Evolutionary conservation across 2,797 vertebrate genomes (phyloP), one percentile per base, ranked within the genome.

Genomic region (Morus bassanus): DNA sequence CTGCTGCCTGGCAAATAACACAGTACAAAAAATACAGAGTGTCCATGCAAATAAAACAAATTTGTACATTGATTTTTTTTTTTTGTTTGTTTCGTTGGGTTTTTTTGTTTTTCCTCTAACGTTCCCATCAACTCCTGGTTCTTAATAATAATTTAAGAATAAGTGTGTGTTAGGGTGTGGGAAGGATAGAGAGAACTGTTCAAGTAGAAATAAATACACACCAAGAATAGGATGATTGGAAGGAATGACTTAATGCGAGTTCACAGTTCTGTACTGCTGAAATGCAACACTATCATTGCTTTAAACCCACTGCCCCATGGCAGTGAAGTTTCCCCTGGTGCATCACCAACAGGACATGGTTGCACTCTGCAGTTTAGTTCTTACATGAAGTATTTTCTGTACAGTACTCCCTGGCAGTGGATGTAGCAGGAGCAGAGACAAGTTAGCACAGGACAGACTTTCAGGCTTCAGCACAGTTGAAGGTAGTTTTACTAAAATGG

Each of bases 291-390:
- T 8, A 2, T 7, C 9, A 8, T 10, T 81, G 45, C 37, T 37
- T 48, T 61, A 50, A 64, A 77, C 21, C 16, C 67, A 2, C 31
- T 61, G 74, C 15, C 24, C 13, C 0, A 0, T 5, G 10, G 19
- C 60, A 64, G 24, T 16, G 30, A 80, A 46, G 17, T 22, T 75
- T 46, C 37, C 19, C 33, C 18, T 3, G 1, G 30, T 5, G 10
- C 33, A 9, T 39, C 27, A 24, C 33, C 4, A 7, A 7, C 31
- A 19, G 17, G 15, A 18, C 35, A 5, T 4, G 22, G 45, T 12
- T 5, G 13, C 7, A 5, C 21, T 57, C 33, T 4, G 18, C 27
- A 9, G 18, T 48, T 76, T 17, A 35, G 31, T n/a, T 69, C 33
- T 13, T 43, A 17, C 7, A 5, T 27, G 9, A 81, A 18, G 8